phyloP scores from a whole-genome alignment of 2,113 vertebrate genomes.

The Lycaon pictus region DNA sequence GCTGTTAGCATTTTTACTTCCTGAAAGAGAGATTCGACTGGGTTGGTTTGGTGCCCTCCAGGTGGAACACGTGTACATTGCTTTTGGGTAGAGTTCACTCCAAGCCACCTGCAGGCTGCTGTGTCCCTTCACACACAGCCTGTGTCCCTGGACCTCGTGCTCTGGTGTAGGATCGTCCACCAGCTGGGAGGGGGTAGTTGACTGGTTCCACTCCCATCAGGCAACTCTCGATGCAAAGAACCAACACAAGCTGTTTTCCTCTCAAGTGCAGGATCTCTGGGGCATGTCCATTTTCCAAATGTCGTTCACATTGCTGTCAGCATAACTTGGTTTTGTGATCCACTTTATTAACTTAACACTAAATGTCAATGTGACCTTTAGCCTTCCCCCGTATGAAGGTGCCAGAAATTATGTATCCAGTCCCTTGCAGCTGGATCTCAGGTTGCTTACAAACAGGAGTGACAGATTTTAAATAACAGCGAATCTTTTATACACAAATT shows the following conservation, averaged over 20 bases:
- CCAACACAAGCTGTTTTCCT: not conserved
- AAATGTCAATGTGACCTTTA: not conserved
- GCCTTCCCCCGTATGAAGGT: not conserved
- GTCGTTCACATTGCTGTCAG: not conserved
- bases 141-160: not conserved
- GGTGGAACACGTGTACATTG: not conserved
- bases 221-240: conserved; percentile 16
- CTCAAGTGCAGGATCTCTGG: not conserved
- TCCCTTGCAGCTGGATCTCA: not conserved
- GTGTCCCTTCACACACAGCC: not conserved
- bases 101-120: not conserved
- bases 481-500: not conserved
- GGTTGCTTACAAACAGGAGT: not conserved
- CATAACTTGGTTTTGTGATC: not conserved
- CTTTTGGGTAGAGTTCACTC: not conserved
- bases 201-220: not conserved
- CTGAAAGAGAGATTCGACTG: not conserved
- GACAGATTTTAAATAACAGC: not conserved
- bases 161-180: not conserved
- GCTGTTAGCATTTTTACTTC: not conserved
- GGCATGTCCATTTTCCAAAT: not conserved
- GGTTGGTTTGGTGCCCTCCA: not conserved
- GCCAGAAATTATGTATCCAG: not conserved
- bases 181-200: not conserved
- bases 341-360: not conserved